Evolutionary conservation across 2,113 vertebrate genomes (phyloP).

Genomic region (Aleadryas rufinucha): DNA sequence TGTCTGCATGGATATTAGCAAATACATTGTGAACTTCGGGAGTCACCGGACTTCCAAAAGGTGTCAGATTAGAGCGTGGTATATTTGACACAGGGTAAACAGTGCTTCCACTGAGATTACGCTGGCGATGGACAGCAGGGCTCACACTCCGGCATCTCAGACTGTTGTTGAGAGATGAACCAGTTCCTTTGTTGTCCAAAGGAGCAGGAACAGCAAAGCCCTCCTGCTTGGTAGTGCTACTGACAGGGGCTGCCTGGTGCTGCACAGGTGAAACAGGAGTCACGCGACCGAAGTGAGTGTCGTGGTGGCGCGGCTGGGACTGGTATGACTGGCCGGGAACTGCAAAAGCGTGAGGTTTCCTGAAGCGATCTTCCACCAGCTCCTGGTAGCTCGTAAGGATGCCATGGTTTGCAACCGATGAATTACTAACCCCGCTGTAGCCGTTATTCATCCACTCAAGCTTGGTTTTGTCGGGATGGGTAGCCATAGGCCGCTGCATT

Average conservation of each 20-base stretch:
- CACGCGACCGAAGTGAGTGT: slow-evolving; percentile 87
- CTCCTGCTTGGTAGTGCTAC: slow-evolving; percentile 86
- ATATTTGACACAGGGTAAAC: slow-evolving; percentile 77
- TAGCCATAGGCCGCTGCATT: slow-evolving; percentile 97
- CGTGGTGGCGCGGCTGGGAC: slow-evolving; percentile 84
- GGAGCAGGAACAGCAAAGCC: slow-evolving; percentile 96
- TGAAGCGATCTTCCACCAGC: slow-evolving; percentile 93
- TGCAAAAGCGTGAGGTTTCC: slow-evolving; percentile 96
- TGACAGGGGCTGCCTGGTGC: slow-evolving; percentile 83
- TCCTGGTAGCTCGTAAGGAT: slow-evolving; percentile 93
- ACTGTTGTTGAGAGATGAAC: slow-evolving; percentile 71
- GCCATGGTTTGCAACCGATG: slow-evolving; percentile 77
- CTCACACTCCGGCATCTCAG: slow-evolving; percentile 96
- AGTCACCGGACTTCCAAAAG: slow-evolving; percentile 86
- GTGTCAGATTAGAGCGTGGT: slow-evolving; percentile 80
- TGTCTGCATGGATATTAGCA: slow-evolving; percentile 78
- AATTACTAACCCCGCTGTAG: slow-evolving; percentile 76
- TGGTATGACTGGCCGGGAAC: slow-evolving; percentile 93
- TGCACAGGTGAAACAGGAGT: slow-evolving; percentile 94
- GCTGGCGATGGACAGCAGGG: slow-evolving; percentile 92
- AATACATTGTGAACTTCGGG: slow-evolving; percentile 88
- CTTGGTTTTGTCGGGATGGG: slow-evolving; percentile 95
- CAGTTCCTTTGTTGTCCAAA: slow-evolving; percentile 85
- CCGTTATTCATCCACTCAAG: slow-evolving; percentile 98
- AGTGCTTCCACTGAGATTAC: slow-evolving; percentile 85